Base-by-base conservation (phyloP, 1,140 invertebrate genomes). In the Brachionus calyciflorus region DNA sequence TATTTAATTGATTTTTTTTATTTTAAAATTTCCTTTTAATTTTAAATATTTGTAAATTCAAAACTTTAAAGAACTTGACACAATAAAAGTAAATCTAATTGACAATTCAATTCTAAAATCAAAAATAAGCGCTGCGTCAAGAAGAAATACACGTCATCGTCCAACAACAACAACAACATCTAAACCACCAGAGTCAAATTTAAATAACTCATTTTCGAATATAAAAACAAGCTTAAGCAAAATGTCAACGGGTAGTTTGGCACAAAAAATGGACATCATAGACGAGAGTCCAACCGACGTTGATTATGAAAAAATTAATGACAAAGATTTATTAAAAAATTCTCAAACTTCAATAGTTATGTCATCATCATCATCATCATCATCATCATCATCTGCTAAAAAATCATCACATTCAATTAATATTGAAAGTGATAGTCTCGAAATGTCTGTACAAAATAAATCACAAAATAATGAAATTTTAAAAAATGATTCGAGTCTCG, bases 31-130 rank as follows among this genome's bases (percentile, higher is more conserved):
- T n/a, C n/a, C n/a, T n/a, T n/a, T n/a, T n/a, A n/a, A n/a, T n/a
- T n/a, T n/a, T n/a, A n/a, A n/a, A n/a, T n/a, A n/a, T n/a, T n/a
- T n/a, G n/a, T n/a, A n/a, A n/a, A n/a, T n/a, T n/a, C n/a, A n/a
- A n/a, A n/a, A n/a, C n/a, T n/a, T n/a, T n/a, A n/a, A n/a, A 37
- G 57, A 63, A 17, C 21, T 63, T 28, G 57, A 63, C 17, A 37
- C 37, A 10, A 30, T 65, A 17, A 44, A 65, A 46, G 24, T 65
- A 19, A 65, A 24, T 10, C 21, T 65, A 10, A 65, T 65, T 24
- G 60, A 65, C 9, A 65, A 65, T 26, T 65, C 60, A 1, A 65
- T 65, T 41, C 44, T 65, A 44, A 65, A 65, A 65, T 65, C 60
- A 21, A 65, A 65, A 65, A 65, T 65, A 65, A 24, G 24, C 7